phyloP scores from a whole-genome alignment of 2,797 vertebrate species.

The Spheniscus humboldti region DNA sequence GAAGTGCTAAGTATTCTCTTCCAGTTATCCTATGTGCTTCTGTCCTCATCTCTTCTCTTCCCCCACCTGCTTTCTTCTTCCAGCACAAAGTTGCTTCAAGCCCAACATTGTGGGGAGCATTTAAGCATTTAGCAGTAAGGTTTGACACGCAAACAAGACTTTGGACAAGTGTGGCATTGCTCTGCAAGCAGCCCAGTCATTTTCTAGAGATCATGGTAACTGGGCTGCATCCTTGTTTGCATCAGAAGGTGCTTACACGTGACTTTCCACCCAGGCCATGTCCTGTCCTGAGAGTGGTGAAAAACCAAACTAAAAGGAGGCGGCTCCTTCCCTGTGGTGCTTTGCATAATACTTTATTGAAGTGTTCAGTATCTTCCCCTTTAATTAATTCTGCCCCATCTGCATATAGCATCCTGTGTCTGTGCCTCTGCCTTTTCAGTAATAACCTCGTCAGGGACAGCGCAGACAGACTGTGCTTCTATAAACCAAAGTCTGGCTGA shows the following conservation, averaged over 20 bases:
- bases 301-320: neutral
- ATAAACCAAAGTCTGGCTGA: conserved; percentile 29
- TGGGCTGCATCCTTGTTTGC: neutral
- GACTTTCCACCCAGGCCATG: neutral
- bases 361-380: neutral
- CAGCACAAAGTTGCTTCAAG: neutral
- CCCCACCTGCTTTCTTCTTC: neutral
- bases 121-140: neutral
- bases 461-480: conserved; percentile 3
- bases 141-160: neutral
- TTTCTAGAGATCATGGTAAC: neutral
- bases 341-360: neutral
- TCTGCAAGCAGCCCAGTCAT: neutral
- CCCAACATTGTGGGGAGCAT: neutral
- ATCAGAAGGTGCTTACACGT: neutral
- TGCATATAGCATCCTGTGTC: neutral
- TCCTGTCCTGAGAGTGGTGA: neutral
- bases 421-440: neutral
- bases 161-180: neutral
- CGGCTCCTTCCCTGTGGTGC: neutral
- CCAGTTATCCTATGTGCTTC: neutral
- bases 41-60: neutral
- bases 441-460: neutral
- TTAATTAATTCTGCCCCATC: neutral
- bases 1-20: neutral